Conservation (phyloP, 2,113 vertebrate species). For the Bubo scandiacus region DNA sequence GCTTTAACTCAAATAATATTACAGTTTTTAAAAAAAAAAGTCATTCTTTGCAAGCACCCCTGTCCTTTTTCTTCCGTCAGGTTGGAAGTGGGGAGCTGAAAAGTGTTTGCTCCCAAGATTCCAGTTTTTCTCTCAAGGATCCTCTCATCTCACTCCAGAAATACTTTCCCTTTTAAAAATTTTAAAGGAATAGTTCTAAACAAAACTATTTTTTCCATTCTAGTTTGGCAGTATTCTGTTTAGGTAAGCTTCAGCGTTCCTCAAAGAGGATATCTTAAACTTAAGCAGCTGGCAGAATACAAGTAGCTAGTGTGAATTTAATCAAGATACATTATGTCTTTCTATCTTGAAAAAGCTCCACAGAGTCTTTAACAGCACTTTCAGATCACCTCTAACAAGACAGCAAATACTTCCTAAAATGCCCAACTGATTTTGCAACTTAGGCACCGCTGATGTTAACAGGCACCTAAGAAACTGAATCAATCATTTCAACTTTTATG, state of each 20-base stretch:
- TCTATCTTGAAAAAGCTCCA: not conserved
- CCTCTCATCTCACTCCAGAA: not conserved
- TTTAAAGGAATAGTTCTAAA: not conserved
- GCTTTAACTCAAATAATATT: not conserved
- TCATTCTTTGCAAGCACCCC: not conserved
- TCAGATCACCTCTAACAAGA: not conserved
- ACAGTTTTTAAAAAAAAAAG: not conserved
- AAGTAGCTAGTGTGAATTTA: not conserved
- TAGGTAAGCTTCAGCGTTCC: not conserved
- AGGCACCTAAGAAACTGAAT: accelerated
- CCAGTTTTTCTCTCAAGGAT: not conserved
- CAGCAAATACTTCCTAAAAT: not conserved
- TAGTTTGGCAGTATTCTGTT: not conserved
- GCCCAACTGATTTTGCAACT: not conserved
- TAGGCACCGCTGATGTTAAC: accelerated
- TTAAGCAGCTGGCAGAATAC: not conserved
- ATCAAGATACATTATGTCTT: not conserved
- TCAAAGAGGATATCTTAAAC: not conserved
- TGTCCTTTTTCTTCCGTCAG: not conserved
- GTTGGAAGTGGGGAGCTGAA: not conserved
- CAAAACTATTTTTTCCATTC: not conserved
- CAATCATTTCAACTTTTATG: not conserved
- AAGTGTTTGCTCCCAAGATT: not conserved
- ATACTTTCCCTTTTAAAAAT: not conserved
- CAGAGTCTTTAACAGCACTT: not conserved